A percentile compares a stretch with the other conserved stretches of the same genome.
phyloP scores from a whole-genome alignment of 92 coral and sea anemone species.

The Isaurus tuberculatus region DNA sequence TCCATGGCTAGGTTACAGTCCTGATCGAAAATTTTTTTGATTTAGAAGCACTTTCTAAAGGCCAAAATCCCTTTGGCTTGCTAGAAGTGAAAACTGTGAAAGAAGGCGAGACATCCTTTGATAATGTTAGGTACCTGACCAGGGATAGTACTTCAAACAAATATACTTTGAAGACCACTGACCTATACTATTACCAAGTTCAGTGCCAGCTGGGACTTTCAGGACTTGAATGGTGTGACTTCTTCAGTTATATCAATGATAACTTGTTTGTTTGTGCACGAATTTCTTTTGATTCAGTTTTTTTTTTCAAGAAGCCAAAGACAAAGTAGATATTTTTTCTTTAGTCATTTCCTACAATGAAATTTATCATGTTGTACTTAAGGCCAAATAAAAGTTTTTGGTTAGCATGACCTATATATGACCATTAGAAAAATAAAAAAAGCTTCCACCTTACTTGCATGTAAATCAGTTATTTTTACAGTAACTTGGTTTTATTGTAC shows the following conservation, averaged over 20 bases:
- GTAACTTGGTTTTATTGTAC: too few relatives aligned
- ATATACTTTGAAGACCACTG: constrained; percentile 32
- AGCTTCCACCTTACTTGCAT: too few relatives aligned
- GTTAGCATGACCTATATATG: too few relatives aligned
- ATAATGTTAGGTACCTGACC: constrained; percentile 48
- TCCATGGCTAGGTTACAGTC: constrained; percentile 73
- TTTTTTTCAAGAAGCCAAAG: constrained; percentile 48
- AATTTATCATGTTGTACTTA: too few relatives aligned
- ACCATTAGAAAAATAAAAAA: too few relatives aligned
- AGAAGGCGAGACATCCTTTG: constrained; percentile 49
- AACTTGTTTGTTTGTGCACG: neutral
- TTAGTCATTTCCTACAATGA: too few relatives aligned
- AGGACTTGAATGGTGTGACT: constrained; percentile 61
- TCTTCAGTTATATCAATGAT: constrained; percentile 52
- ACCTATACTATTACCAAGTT: constrained; percentile 51
- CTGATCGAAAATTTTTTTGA: constrained; percentile 59
- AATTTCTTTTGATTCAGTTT: constrained; percentile 23
- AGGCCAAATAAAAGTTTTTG: too few relatives aligned
- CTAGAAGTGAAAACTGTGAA: constrained; percentile 54
- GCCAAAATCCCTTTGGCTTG: constrained; percentile 53
- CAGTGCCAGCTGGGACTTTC: constrained; percentile 60
- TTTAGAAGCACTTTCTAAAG: constrained; percentile 22
- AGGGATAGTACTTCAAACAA: constrained; percentile 28
- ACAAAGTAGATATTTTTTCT: constrained; percentile 38
- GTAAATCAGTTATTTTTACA: too few relatives aligned